Percentiles rank a stretch among this genome's conserved stretches.
Conservation (phyloP, 1,140 invertebrate genomes). For the Potamilus streckersoni region DNA sequence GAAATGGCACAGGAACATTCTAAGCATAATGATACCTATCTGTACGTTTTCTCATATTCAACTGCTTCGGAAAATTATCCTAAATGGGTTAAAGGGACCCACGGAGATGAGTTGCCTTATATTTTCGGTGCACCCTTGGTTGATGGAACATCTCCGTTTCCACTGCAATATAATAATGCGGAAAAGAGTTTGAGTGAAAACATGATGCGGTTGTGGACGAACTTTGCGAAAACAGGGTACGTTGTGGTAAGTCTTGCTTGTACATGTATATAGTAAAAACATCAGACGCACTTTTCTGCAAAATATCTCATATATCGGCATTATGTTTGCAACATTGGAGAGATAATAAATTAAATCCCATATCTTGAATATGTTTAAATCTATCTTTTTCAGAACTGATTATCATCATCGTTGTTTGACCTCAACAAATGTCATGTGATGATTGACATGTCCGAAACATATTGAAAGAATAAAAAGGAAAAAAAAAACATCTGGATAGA, state of each 20-base stretch:
- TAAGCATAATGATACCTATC: constrained; percentile 57
- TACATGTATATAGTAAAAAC: too few species aligned
- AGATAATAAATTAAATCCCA: too few species aligned
- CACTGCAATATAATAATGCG: constrained; percentile 88
- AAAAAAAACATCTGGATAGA: too few species aligned
- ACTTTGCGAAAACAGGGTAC: constrained; percentile 98
- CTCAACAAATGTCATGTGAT: too few species aligned
- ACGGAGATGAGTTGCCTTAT: constrained; percentile 93
- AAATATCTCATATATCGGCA: too few species aligned
- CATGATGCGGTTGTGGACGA: constrained; percentile 95
- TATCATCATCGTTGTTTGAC: too few species aligned
- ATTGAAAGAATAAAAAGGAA: too few species aligned
- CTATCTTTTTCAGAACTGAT: too few species aligned
- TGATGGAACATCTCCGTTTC: constrained; percentile 82
- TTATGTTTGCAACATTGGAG: too few species aligned
- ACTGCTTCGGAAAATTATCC: constrained; percentile 83
- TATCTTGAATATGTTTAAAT: too few species aligned
- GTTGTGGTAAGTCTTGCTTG: constrained; percentile 43
- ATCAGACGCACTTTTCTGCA: too few species aligned
- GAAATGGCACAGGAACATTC: constrained; percentile 93
- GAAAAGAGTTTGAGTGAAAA: constrained; percentile 91
- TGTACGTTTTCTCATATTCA: constrained; percentile 75
- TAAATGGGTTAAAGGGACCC: constrained; percentile 71
- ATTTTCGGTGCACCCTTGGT: constrained; percentile 91
- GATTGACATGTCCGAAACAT: too few species aligned